Evolutionary conservation across 1,140 invertebrate genomes (phyloP).

Genomic region (Carcinoscorpius rotundicauda): DNA sequence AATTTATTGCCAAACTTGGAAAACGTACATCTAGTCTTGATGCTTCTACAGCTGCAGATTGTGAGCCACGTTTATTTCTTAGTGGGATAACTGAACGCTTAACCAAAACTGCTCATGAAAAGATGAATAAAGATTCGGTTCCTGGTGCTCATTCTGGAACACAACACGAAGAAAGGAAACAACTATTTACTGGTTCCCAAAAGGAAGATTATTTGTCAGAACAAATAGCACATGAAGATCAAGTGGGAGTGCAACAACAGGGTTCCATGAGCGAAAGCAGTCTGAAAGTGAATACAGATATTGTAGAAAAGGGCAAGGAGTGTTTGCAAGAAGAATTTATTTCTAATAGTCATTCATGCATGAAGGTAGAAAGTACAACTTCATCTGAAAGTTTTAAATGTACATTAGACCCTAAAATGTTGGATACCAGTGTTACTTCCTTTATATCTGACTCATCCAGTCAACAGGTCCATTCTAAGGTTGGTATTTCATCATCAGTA

Average conservation of each 20-base stretch:
- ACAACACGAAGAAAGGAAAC: neutral
- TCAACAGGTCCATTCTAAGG: neutral
- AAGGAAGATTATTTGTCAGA: neutral
- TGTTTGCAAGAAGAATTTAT: too few relatives aligned
- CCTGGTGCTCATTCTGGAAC: neutral
- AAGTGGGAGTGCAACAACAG: too few relatives aligned
- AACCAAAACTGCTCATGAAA: neutral
- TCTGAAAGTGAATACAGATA: too few relatives aligned
- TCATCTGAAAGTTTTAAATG: neutral
- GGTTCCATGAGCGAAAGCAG: too few relatives aligned
- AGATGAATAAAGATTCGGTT: neutral
- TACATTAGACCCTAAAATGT: neutral
- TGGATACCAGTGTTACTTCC: neutral
- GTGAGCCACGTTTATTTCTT: neutral
- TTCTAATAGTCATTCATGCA: too few relatives aligned
- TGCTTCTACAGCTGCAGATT: neutral
- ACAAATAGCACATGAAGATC: too few relatives aligned
- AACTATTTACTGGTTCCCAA: neutral
- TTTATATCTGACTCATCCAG: neutral
- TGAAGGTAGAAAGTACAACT: neutral
- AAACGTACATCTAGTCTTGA: neutral
- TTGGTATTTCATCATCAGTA: neutral
- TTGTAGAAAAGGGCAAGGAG: too few relatives aligned
- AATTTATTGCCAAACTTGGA: neutral
- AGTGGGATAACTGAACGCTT: neutral